Evolutionary conservation across 2,888 invertebrate genomes (phyloP), one percentile per base, ranked within the genome.

Genomic region (Acholoe squamosa): DNA sequence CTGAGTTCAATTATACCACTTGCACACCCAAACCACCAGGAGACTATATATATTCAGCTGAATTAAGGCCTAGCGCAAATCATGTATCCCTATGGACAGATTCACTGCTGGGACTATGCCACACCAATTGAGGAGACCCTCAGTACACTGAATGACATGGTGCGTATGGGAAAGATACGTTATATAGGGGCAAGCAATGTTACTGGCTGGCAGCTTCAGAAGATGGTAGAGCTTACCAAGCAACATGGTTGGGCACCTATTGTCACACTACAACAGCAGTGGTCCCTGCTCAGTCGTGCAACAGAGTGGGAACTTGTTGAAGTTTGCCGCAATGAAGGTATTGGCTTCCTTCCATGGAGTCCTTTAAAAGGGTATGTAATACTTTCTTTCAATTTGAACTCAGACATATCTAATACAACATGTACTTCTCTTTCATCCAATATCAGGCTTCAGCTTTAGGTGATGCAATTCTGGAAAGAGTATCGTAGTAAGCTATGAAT

Each of bases 281-380:
- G 94, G 92, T 94, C 91, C 86, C 91, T 95, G 19, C 91, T 94
- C 25, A 89, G 91, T 56, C 92, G 95, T 3, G 92, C 93, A n/a
- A 92, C 94, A 0, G 95, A 95, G 89, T 92, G 92, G 77, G 95
- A 95, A 76, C 92, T 93, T 43, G 93, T 94, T 67, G 93, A 94
- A 89, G 94, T 95, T 0, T 94, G 94, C 90, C 92, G 92, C 61
- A 93, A 93, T 76, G 93, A 94, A 76, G 94, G 94, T 0, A 90
- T 95, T 25, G 94, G 94, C 5, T 92, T 95, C 28, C 89, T 94
- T 12, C 94, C 95, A 10, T 95, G 95, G 95, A 93, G 94, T 91
- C 94, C 94, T 0, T 92, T 94, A 0, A 94, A 94, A 92, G 93
- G 90, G 93, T 90, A 54, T 28, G 43, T 54, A n/a, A n/a, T n/a